Base-by-base conservation (phyloP, 2,888 invertebrate genomes). In the Cartodere bifasciata region DNA sequence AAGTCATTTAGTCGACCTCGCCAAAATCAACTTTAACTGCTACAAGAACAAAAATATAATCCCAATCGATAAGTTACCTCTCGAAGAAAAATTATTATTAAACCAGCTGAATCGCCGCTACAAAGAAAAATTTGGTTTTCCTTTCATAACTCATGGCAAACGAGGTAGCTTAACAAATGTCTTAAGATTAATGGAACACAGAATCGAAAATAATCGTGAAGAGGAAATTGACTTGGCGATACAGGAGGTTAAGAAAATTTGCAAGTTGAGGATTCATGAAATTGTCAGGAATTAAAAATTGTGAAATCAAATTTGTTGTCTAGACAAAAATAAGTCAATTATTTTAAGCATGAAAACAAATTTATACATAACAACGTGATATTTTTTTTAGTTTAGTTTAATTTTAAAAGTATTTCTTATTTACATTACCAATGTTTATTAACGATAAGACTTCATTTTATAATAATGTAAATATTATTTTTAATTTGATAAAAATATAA, bases 171-270 rank as follows among this genome's bases (percentile, higher is more conserved):
- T 71, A 6, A 55, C 63, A 28, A 63, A 69, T 4, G 73, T 78
- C 41, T 56, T 76, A 26, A 52, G 62, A 15, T 70, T 70, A 11
- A 58, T 79, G 4, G 58, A 67, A 40, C 46, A 40, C 2, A 60
- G 77, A 21, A 60, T 70, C 34, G 53, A 64, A 23, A 75, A 74
- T 48, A 53, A 60, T 1, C 49, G 48, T 16, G 63, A 68, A 11
- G 51, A 60, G 27, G 78, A 79, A 59, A 56, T 75, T 2, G 45
- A 49, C 2, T 66, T 55, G 23, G 72, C 71, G 12, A 68, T 76
- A 24, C 61, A 65, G 34, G 76, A 78, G 61, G 75, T 78, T 1
- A 76, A 76, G 52, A 77, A 77, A 58, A 78, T 78, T 39, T 70
- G 71, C 43, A 66, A 61, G 43, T 53, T 73, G 15, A 62, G 76